Evolutionary conservation across 2,888 invertebrate species (phyloP), one percentile per base, ranked within the genome.

Genomic region (Tortrix viridana): DNA sequence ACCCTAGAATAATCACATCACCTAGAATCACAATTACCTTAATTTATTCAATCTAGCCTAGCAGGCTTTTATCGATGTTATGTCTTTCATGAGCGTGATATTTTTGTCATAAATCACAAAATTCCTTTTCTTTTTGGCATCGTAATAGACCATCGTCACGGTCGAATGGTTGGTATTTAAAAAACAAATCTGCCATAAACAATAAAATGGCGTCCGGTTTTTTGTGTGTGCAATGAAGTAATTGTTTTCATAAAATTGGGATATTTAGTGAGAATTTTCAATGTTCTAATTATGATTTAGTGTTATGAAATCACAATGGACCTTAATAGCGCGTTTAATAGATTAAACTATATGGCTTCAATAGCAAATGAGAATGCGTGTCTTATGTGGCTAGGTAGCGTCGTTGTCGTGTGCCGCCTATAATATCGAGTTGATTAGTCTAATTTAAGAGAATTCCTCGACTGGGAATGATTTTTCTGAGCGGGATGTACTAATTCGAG

Each of bases 151-250:
- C 53, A 48, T 63, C 57, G 53, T 58, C 63, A 63, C 47, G 47
- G 52, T 53, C 48, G 63, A 58, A 63, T 60, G 50, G 52, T 41
- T 50, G 48, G 55, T 61, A 65, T 65, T 62, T 49, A 76, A 80
- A 79, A 76, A 70, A 55, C n/a, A 72, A 79, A 75, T 73, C 73
- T 63, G 72, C 88, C 92, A 92, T 89, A 92, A 88, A 89, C 85
- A 92, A 89, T 85, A 92, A 92, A 90, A 92, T 92, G 92, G 92
- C 92, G 90, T 86, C 80, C 81, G 81, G 86, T 88, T 92, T 92
- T 89, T 91, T 88, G 92, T 92, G 91, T 92, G 91, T 92, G 91
- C 84, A 84, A 85, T 86, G 79, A 84, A 89, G 82, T 85, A 82
- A 88, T 89, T 90, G 89, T 91, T 90, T 89, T 89, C 82, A 70